These are phyloP conservation scores for Gambusia yucatana DNA, from an alignment of 2,797 vertebrate species.

Conservation along the genomic window DNA sequence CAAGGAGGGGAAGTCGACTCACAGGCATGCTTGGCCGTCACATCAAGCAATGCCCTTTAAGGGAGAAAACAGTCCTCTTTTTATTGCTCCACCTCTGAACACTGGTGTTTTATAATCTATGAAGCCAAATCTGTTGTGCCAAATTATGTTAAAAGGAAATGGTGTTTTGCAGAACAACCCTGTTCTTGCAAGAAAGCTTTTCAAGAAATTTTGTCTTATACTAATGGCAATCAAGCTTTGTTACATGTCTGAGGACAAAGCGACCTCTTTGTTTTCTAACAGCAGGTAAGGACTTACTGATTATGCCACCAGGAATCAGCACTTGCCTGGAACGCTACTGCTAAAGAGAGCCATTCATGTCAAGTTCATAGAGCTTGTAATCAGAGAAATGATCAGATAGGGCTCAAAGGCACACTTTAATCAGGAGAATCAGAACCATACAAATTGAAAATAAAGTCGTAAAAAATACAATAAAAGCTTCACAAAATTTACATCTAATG, in stretches of 20 bases:
- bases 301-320: conserved; percentile 13
- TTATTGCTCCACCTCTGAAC: conserved; percentile 49
- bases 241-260: conserved; percentile 16
- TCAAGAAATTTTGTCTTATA: conserved; percentile 9
- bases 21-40: conserved; percentile 50
- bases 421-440: conserved; percentile 1
- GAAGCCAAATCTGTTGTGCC: conserved; percentile 54
- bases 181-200: conserved; percentile 10
- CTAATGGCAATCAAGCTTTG: conserved; percentile 19
- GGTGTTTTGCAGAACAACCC: conserved; percentile 10
- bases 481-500: not conserved
- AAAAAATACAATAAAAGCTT: not conserved
- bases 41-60: conserved; percentile 45
- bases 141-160: conserved; percentile 39
- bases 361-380: conserved; percentile 12
- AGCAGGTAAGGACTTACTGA: conserved; percentile 35
- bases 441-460: conserved; percentile 3
- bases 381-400: conserved; percentile 28
- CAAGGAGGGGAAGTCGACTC: conserved; percentile 62
- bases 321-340: conserved; percentile 24
- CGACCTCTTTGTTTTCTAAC: conserved; percentile 7
- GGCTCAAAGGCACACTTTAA: conserved; percentile 7
- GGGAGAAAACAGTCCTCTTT: conserved; percentile 56
- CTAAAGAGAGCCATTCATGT: conserved; percentile 16
- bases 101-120: conserved; percentile 48